Evolutionary conservation across 2,797 vertebrate genomes (phyloP).

Genomic region (Caiman crocodilus): DNA sequence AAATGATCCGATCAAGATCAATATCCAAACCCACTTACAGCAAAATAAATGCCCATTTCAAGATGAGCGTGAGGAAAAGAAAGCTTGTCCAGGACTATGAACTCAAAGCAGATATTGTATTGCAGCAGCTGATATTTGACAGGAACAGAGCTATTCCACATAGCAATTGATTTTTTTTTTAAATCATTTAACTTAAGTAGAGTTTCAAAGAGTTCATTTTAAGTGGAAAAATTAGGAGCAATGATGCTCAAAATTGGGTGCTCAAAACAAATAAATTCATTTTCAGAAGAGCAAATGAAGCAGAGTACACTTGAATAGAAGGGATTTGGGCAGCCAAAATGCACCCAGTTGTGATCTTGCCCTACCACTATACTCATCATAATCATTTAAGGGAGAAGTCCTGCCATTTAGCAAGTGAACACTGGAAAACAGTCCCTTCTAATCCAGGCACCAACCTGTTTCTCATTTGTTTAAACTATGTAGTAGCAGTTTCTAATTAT

Average conservation of each 20-base stretch:
- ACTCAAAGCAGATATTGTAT: slow-evolving; percentile 13
- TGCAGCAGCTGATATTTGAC: neutral
- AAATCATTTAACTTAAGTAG: neutral
- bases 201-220: slow-evolving; percentile 37
- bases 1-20: neutral
- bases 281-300: slow-evolving; percentile 41
- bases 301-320: neutral
- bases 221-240: slow-evolving; percentile 40
- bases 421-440: neutral
- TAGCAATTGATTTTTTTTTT: slow-evolving; percentile 8
- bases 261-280: slow-evolving; percentile 27
- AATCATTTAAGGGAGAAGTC: neutral
- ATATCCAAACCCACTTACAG: neutral
- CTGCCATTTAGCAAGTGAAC: too few relatives aligned
- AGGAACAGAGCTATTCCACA: neutral
- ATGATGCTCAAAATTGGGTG: neutral
- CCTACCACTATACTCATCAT: neutral
- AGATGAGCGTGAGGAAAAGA: neutral
- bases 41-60: slow-evolving; percentile 17
- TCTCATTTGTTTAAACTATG: neutral
- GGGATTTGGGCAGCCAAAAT: neutral
- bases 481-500: neutral
- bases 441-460: neutral
- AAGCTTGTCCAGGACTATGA: neutral
- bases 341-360: neutral